Evolutionary conservation across 2,888 invertebrate species (phyloP), one percentile per base, ranked within the genome.

Genomic region (Tachina grossa): DNA sequence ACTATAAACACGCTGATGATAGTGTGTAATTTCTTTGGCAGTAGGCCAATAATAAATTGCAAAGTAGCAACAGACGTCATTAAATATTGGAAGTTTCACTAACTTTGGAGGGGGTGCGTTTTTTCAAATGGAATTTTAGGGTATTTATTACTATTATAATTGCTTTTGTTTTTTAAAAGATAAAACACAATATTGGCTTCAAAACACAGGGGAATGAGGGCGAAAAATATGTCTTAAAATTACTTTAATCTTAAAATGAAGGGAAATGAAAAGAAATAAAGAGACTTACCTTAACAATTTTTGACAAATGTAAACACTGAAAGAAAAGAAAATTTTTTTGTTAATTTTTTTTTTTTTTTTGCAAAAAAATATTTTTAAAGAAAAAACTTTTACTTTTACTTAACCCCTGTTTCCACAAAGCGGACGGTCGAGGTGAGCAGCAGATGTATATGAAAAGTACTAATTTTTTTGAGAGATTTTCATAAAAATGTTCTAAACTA

Each of bases 1-100:
- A 69, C 19, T 39, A 41, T n/a, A 47, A 31, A n/a, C 1, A 51
- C 55, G 14, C 65, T 14, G n/a, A 14, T 43, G n/a, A 14, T 43
- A 41, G 57, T 66, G 49, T 68, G 68, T 19, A 19, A 41, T 49
- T 41, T n/a, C 1, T 22, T 77, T 61, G 77, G 77, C 77, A 41
- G 8, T n/a, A 43, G 77, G 59, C 77, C 77, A 78, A 43, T 68
- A 57, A 43, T 43, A 31, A 43, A 65, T 31, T 9, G 16, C 31
- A 43, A 61, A 43, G 13, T 41, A 19, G 1, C 47, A 41, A 49
- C 14, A 47, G 14, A 59, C 43, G 55, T 55, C 43, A 63, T 43
- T 10, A 16, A 41, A 2, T 1, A 41, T 53, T 66, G 14, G 14
- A 66, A 19, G 14, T 61, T 39, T 59, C 9, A 6, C 31, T 31